phyloP scores from a whole-genome alignment of 2,888 invertebrate genomes.

The Morpho deidamia region DNA sequence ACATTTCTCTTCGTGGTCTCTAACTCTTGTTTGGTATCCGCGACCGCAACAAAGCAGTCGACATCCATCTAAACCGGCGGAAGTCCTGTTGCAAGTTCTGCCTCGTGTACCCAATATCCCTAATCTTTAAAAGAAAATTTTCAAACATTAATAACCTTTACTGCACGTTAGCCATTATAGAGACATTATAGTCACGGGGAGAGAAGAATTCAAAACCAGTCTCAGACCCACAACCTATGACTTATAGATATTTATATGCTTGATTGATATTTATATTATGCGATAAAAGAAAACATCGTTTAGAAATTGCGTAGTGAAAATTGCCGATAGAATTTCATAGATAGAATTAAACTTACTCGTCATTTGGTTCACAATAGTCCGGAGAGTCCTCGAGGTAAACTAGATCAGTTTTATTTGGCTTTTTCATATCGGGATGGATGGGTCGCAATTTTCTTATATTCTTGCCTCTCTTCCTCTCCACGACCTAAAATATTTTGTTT shows the following conservation, averaged over 20 bases:
- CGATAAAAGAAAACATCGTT: not conserved
- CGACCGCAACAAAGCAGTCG: conserved; percentile 92
- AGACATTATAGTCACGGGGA: too few relatives aligned
- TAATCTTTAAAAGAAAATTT: conserved; percentile 68
- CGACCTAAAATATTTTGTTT: conserved; percentile 53
- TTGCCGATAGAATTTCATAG: not conserved
- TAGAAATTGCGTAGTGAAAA: not conserved
- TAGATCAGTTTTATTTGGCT: conserved; percentile 93
- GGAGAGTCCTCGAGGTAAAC: conserved; percentile 94
- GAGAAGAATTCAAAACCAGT: too few relatives aligned
- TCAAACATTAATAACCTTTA: not conserved
- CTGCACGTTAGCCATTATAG: too few relatives aligned
- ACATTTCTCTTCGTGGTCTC: conserved; percentile 92
- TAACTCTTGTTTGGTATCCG: conserved; percentile 90
- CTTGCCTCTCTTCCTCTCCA: conserved; percentile 81
- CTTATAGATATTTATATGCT: too few relatives aligned
- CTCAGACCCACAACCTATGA: too few relatives aligned
- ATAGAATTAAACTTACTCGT: conserved; percentile 80
- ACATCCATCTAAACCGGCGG: conserved; percentile 92
- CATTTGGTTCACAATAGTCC: conserved; percentile 92
- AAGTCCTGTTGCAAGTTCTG: conserved; percentile 89
- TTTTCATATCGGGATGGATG: conserved; percentile 86
- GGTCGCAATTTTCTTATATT: conserved; percentile 85
- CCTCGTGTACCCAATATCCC: conserved; percentile 91
- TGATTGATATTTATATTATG: too few relatives aligned